Evolutionary conservation across 1,140 invertebrate species (phyloP).

Genomic region (Pemphigus obesinymphae): DNA sequence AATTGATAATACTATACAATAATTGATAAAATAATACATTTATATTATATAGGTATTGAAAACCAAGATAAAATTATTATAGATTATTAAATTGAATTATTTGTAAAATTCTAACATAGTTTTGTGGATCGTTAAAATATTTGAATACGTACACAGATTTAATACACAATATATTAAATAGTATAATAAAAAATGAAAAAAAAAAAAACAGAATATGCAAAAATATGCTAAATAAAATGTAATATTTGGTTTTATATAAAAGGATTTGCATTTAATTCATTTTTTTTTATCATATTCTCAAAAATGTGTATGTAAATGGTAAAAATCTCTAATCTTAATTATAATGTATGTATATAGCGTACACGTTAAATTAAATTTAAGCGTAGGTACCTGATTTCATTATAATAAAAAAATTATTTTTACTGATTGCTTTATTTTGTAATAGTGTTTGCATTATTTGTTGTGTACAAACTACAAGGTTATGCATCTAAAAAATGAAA

Average conservation of each 20-base stretch:
- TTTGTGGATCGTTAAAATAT: no score
- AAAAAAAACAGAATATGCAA: neutral
- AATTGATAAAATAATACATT: no score
- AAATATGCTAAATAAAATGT: neutral
- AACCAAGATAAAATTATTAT: neutral
- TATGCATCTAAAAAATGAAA: no score
- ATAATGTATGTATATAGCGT: neutral
- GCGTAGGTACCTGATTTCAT: neutral
- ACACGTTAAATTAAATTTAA: neutral
- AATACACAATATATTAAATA: neutral
- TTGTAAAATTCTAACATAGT: neutral
- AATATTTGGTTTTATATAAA: neutral
- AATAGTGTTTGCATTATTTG: neutral
- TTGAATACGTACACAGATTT: no score
- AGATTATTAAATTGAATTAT: neutral
- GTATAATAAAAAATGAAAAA: neutral
- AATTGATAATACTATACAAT: no score
- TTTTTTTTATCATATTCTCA: neutral
- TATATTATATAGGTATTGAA: neutral
- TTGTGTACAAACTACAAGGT: neutral
- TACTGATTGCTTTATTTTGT: neutral
- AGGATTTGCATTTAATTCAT: neutral
- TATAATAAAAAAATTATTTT: neutral
- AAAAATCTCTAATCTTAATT: neutral
- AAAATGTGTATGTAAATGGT: neutral